phyloP scores from a whole-genome alignment of 2,797 vertebrate genomes.

The Amniataba percoides region DNA sequence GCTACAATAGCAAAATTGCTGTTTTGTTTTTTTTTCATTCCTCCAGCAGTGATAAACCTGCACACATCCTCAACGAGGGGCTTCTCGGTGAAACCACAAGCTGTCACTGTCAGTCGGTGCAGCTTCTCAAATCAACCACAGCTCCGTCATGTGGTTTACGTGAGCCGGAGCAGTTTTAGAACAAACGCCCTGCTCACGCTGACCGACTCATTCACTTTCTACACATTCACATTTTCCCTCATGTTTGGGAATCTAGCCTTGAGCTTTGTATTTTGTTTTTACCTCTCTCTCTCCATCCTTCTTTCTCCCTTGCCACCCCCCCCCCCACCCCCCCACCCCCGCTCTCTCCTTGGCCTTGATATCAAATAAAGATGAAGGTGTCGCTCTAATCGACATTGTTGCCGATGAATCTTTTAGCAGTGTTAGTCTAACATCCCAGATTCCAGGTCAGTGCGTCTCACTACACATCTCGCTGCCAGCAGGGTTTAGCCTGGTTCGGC shows the following conservation, averaged over 20 bases:
- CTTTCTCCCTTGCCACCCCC: not conserved
- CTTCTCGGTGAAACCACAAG: constrained; percentile 13
- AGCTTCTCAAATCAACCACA: constrained; percentile 16
- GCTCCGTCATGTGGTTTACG: constrained; percentile 25
- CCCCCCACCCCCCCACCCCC: not conserved
- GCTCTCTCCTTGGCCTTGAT: constrained; percentile 48
- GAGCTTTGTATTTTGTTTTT: not conserved
- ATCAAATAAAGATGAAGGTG: constrained; percentile 82
- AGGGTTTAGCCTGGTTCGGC: constrained; percentile 58
- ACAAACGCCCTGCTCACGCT: not conserved
- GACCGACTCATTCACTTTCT: constrained; percentile 15
- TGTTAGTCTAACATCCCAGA: constrained; percentile 79
- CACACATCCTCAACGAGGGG: not conserved
- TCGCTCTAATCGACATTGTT: constrained; percentile 78
- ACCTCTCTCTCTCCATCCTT: constrained; percentile 14
- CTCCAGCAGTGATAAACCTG: not conserved
- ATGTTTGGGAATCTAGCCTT: constrained; percentile 14
- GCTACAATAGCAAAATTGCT: not conserved
- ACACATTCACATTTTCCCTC: not conserved
- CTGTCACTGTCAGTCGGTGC: not conserved
- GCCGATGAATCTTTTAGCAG: constrained; percentile 81
- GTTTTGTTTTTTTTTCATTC: not conserved
- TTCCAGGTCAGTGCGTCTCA: constrained; percentile 79
- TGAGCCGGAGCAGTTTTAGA: not conserved
- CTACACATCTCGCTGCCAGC: constrained; percentile 66